phyloP scores from a whole-genome alignment of 2,797 vertebrate species.

The Lacerta bilineata region DNA sequence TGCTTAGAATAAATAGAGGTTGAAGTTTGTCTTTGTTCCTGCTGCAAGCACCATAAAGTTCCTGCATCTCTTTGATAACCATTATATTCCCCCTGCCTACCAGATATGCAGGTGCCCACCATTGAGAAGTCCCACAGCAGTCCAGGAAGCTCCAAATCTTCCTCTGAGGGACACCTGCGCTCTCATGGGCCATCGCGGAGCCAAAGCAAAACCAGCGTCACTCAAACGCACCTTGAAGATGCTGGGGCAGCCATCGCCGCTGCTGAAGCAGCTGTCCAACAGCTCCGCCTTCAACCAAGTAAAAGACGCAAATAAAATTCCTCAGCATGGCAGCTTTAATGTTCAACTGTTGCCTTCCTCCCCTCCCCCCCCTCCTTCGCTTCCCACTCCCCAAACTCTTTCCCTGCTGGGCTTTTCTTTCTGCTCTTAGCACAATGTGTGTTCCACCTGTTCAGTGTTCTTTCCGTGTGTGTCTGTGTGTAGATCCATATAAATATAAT shows the following conservation, averaged over 20 bases:
- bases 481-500: conserved; percentile 77
- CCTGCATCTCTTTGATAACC: background rate
- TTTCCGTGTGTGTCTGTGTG: conserved; percentile 72
- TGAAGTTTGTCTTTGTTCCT: no score
- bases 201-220: conserved; percentile 99
- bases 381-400: conserved; percentile 50
- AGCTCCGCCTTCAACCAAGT: conserved; percentile 99
- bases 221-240: conserved; percentile 97
- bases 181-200: conserved; percentile 97
- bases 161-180: conserved; percentile 96
- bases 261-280: conserved; percentile 97
- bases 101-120: conserved; percentile 95
- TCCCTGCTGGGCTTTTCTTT: conserved; percentile 66
- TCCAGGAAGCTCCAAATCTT: conserved; percentile 98
- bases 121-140: conserved; percentile 99
- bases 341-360: conserved; percentile 90
- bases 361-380: conserved; percentile 69
- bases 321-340: conserved; percentile 97
- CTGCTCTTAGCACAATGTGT: conserved; percentile 80
- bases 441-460: conserved; percentile 79
- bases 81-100: conserved; percentile 60
- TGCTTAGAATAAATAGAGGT: no score
- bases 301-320: conserved; percentile 97
- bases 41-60: no score
- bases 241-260: conserved; percentile 98